These are phyloP conservation scores for Alouatta caraya DNA, from an alignment of 2,797 vertebrate genomes.

Conservation along the genomic window DNA sequence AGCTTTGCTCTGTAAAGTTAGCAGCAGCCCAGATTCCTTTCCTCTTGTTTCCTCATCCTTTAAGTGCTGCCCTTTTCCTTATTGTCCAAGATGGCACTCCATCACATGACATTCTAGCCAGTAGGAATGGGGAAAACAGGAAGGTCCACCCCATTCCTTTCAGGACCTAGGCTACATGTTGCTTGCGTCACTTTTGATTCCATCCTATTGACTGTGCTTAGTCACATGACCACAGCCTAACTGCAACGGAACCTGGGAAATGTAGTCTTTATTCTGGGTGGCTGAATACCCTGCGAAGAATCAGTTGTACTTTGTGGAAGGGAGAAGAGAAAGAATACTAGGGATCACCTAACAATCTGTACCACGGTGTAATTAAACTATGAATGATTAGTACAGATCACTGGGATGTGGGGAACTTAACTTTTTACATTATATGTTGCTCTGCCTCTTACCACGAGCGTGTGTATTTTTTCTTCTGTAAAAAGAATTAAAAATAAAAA, in stretches of 20 bases:
- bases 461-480: neutral
- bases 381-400: neutral
- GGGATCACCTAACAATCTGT: neutral
- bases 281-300: neutral
- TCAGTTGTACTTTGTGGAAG: neutral
- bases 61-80: neutral
- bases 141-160: neutral
- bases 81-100: neutral
- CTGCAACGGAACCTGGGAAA: neutral
- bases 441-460: neutral
- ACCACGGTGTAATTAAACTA: fast-evolving
- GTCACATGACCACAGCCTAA: neutral
- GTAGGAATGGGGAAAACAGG: neutral
- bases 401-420: neutral
- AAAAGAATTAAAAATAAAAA: neutral
- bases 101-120: neutral
- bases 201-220: neutral
- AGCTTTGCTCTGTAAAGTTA: neutral
- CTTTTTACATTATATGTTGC: neutral
- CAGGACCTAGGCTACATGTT: neutral
- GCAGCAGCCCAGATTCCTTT: neutral
- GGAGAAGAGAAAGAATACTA: neutral
- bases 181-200: neutral
- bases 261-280: neutral
- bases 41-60: no score